Evolutionary conservation across 1,140 invertebrate species (phyloP).

Genomic region (Cydia pomonella): DNA sequence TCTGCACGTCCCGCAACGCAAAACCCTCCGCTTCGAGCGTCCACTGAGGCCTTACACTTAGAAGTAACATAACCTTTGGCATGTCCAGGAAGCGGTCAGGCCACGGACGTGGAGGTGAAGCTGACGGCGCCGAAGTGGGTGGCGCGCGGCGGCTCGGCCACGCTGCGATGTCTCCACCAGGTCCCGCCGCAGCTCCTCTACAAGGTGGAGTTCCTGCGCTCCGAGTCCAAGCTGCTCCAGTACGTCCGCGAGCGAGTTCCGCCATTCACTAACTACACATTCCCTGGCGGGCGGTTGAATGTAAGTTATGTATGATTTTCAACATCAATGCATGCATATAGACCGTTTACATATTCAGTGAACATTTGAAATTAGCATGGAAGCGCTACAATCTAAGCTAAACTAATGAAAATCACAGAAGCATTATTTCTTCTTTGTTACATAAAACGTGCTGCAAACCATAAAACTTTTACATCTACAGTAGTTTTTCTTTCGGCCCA

Average conservation of each 20-base stretch:
- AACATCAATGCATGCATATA: not conserved
- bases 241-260: slow-evolving; percentile 85
- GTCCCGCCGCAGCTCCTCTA: slow-evolving; percentile 79
- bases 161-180: slow-evolving; percentile 72
- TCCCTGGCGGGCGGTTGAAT: slow-evolving; percentile 83
- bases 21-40: too few species aligned
- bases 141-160: slow-evolving; percentile 69
- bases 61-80: not conserved
- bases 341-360: not conserved
- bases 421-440: too few species aligned
- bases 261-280: slow-evolving; percentile 82
- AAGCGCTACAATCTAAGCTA: too few species aligned
- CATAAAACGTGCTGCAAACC: too few species aligned
- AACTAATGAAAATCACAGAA: too few species aligned
- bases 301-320: slow-evolving; percentile 46
- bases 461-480: too few species aligned
- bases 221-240: slow-evolving; percentile 83
- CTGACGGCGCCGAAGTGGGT: slow-evolving; percentile 73
- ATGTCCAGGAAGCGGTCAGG: slow-evolving; percentile 58
- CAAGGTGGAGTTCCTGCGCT: slow-evolving; percentile 78
- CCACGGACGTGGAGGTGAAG: slow-evolving; percentile 70
- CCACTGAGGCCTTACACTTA: too few species aligned
- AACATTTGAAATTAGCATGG: too few species aligned
- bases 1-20: too few species aligned
- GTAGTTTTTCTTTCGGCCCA: too few species aligned